These are phyloP conservation scores for Theropithecus gelada DNA, from an alignment of 2,113 vertebrate species.

Conservation along the genomic window DNA sequence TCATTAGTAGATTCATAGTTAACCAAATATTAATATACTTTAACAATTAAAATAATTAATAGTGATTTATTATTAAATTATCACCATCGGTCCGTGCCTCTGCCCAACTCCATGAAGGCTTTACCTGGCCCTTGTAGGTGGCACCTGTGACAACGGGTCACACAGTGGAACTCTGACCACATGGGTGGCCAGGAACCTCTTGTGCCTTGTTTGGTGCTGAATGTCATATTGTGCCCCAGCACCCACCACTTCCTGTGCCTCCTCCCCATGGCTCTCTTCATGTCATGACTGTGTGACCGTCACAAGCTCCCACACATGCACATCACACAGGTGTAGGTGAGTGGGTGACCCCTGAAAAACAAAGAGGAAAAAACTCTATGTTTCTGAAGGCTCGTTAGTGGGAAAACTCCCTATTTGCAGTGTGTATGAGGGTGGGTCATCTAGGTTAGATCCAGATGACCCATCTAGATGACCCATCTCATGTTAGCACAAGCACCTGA, in stretches of 20 bases:
- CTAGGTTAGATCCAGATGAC: not conserved
- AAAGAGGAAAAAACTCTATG: not conserved
- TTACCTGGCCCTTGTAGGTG: not conserved
- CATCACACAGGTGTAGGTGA: not conserved
- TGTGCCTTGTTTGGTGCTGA: not conserved
- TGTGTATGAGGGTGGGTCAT: not conserved
- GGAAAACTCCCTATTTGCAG: not conserved
- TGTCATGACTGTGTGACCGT: not conserved
- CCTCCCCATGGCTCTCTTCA: not conserved
- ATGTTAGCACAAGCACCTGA: not conserved
- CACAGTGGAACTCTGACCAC: not conserved
- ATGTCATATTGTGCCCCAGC: not conserved
- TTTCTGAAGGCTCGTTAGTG: not conserved
- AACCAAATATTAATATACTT: slow-evolving; percentile 32
- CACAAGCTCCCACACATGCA: not conserved
- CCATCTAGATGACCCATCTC: not conserved
- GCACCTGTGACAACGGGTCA: not conserved
- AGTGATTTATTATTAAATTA: slow-evolving; percentile 7
- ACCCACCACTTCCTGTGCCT: not conserved
- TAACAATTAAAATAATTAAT: not conserved
- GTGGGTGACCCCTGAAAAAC: not conserved
- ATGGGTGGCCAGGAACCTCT: not conserved
- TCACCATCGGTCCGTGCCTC: not conserved
- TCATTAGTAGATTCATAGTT: not conserved
- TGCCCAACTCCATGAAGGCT: not conserved